Conservation (phyloP, 2,113 vertebrate species). For the Pitta sordida region DNA sequence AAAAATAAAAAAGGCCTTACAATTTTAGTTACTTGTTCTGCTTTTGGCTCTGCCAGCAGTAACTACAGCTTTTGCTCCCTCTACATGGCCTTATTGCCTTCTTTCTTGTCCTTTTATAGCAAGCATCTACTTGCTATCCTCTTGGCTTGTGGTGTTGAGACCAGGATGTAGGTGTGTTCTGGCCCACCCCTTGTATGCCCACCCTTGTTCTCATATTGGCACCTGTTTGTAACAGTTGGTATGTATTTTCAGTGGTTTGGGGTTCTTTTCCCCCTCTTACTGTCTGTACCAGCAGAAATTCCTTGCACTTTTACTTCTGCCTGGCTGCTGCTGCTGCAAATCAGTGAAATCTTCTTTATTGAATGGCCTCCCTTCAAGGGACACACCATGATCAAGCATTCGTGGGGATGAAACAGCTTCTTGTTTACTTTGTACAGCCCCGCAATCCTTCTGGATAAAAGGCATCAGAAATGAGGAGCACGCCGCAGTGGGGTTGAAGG, state of each 20-base stretch:
- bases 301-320: neutral
- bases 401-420: neutral
- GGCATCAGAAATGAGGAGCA: neutral
- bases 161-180: neutral
- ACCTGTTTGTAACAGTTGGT: neutral
- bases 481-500: fast-evolving
- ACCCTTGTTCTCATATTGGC: fast-evolving
- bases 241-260: neutral
- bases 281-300: neutral
- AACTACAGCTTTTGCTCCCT: neutral
- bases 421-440: neutral
- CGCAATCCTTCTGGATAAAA: neutral
- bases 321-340: neutral
- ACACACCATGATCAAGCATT: neutral
- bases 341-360: neutral
- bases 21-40: neutral
- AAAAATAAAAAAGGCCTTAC: neutral
- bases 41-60: neutral
- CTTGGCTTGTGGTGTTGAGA: neutral
- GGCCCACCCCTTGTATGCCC: neutral
- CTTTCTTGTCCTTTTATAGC: neutral
- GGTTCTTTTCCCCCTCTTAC: fast-evolving
- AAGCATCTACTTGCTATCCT: neutral
- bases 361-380: neutral
- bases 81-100: fast-evolving